Evolutionary conservation across 2,797 vertebrate species (phyloP), one percentile per base, ranked within the genome.

Genomic region (Characodon lateralis): DNA sequence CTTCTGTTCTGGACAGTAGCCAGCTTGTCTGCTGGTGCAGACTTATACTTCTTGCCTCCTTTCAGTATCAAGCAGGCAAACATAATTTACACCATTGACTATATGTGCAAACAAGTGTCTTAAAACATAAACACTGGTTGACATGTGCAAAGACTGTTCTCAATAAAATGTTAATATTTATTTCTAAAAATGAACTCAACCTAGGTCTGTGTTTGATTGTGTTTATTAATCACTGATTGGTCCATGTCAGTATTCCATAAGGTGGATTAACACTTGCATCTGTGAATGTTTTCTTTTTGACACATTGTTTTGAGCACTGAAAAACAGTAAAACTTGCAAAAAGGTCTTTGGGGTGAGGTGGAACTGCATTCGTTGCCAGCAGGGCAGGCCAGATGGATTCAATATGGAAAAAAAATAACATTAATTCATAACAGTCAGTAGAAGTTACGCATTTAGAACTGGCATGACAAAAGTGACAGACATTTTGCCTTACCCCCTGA

Each of bases 1-100:
- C 92, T 93, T 72, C 88, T 69, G 83, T 85, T 71, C 92, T 93
- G 92, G 92, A 91, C 89, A 81, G 71, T 88, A 72, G 93, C 91
- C 92, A 91, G 89, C 78, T 77, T 22, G 79, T 70, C 78, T 84
- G 66, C 73, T 85, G 83, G 55, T 69, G 70, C 83, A 92, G 89
- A 92, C 78, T 79, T 80, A 79, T 84, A 20, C 63, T 10, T 76
- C 78, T 81, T 72, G 85, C 56, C 73, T 79, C 73, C 61, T 71
- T 87, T 80, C 82, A 82, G 66, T 82, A 76, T 68, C 79, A 59
- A 58, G 74, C 55, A 71, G 5, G n/a, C 68, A 56, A 78, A 73
- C 39, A 41, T 14, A 63, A 41, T 70, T 53, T 77, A 22, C 24
- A 72, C 84, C 58, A 66, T 53, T 50, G 9, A 81, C 4, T 28